Base-by-base conservation (phyloP, 2,113 vertebrate species). In the Oryzias javanicus region DNA sequence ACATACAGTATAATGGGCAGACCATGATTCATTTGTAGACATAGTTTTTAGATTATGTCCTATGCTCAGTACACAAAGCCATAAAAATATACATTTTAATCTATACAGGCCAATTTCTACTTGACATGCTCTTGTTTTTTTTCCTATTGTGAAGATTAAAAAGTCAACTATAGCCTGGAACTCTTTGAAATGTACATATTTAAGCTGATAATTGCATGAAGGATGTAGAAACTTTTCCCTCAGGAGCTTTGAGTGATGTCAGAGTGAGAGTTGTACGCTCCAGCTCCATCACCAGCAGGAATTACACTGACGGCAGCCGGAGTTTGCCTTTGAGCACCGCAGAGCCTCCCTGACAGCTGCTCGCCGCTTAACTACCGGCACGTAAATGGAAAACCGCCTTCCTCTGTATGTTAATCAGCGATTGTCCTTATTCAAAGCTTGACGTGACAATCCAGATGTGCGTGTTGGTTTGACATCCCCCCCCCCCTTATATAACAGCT, bases 221-320 rank as follows among this genome's bases (percentile, higher is more conserved):
- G 22, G 19, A 20, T 49, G 14, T 22, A 1, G 49, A 64, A 42
- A 54, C 51, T 22, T 42, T 44, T 50, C 53, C 64, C 59, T 58
- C 42, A 35, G 56, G 55, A 68, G 60, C 48, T 44, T 49, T 49
- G 18, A 40, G 29, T 61, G 54, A 80, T 70, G 51, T 63, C 64
- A 51, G 67, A 22, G 67, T 64, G 58, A 58, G 76, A 66, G 61
- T 48, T 49, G 64, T 54, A 16, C 57, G 54, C 54, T 66, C 66
- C 65, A 47, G 10, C 61, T 19, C 19, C 55, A 60, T 79, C 61
- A 62, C 58, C 56, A 25, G 49, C 64, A 19, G 57, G 57, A 76
- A 78, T 76, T 73, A 76, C 68, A 69, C 68, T 40, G 69, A 73
- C 42, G 52, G 52, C 64, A 58, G 58, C 63, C 64, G 53, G 75